Evolutionary conservation across 2,888 invertebrate species (phyloP), one percentile per base, ranked within the genome.

Genomic region (Adelphocoris suturalis): DNA sequence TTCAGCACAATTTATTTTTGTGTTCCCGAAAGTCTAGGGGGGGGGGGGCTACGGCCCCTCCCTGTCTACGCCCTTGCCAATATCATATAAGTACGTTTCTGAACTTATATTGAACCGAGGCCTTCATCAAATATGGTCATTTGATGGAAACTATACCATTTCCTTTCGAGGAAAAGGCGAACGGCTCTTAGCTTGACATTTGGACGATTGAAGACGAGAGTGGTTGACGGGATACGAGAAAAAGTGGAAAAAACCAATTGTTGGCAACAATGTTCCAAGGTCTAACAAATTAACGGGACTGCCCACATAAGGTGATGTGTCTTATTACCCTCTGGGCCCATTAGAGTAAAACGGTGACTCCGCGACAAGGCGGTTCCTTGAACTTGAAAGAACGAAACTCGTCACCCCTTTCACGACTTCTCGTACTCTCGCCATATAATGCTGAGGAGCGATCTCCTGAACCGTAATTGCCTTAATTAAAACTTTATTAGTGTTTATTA

Each of bases 251-350:
- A 55, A 46, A 14, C 82, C 82, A 82, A 82, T 82, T 82, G 82
- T 52, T 52, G 82, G 52, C 48, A 82, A 82, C 27, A 52, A 82
- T 52, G 47, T 48, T 82, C 82, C 82, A 82, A 82, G 82, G 82
- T 16, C 82, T 52, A n/a, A 82, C 52, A 82, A 82, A 82, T 82
- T 82, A 82, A 82, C 82, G 48, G 46, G 48, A n/a, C 47, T 82
- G 82, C 82, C 82, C 82, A 82, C 82, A 82, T 48, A 52, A 82
- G 82, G 52, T 82, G 82, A 82, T 52, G 82, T 52, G 82, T 82
- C 82, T 82, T 46, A 82, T 82, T 82, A 82, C 82, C 52, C 82
- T 82, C 52, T 52, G 48, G n/a, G 27, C 48, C 82, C 68, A 68
- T 68, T 68, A 68, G 68, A 19, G 68, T 68, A 68, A 68, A 68